These are phyloP conservation scores for Lophura swinhoii DNA, from an alignment of 2,797 vertebrate species.

Conservation along the genomic window DNA sequence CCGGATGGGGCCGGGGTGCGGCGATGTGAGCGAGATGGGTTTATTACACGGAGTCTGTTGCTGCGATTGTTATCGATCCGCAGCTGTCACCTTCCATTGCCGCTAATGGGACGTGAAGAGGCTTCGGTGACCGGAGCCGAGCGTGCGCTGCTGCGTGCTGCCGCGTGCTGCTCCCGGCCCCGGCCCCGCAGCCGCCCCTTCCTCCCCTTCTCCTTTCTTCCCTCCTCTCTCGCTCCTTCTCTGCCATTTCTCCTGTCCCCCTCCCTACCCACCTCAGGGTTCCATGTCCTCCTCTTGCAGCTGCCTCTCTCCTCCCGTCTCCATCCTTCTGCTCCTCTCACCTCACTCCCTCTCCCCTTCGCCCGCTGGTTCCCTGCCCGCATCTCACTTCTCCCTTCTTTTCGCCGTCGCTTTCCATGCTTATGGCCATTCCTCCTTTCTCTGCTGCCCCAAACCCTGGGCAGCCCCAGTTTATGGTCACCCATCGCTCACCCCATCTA, in stretches of 20 bases:
- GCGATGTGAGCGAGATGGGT: constrained; percentile 64
- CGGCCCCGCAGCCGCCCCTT: not conserved
- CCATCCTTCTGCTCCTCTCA: not conserved
- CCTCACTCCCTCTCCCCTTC: not conserved
- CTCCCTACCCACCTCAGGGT: not conserved
- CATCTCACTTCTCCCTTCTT: not conserved
- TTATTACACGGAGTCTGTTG: constrained; percentile 65
- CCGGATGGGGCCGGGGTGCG: not conserved
- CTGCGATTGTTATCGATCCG: constrained; percentile 63
- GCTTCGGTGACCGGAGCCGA: not conserved
- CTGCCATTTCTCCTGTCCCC: not conserved
- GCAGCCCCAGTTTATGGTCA: not conserved
- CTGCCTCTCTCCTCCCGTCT: too few relatives aligned
- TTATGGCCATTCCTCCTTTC: too few relatives aligned
- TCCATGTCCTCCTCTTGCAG: not conserved
- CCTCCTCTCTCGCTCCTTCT: not conserved
- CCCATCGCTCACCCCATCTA: not conserved
- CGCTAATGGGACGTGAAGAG: constrained; percentile 70
- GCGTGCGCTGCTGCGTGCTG: not conserved
- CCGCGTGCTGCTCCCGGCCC: not conserved
- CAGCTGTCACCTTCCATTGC: constrained; percentile 69
- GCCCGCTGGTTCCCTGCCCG: too few relatives aligned
- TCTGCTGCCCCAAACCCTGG: not conserved
- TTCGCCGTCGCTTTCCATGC: fast-evolving
- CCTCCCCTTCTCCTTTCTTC: not conserved